Percentiles rank a stretch among this genome's conserved stretches.
Conservation (phyloP, 2,797 vertebrate species). For the Glossophaga mutica region DNA sequence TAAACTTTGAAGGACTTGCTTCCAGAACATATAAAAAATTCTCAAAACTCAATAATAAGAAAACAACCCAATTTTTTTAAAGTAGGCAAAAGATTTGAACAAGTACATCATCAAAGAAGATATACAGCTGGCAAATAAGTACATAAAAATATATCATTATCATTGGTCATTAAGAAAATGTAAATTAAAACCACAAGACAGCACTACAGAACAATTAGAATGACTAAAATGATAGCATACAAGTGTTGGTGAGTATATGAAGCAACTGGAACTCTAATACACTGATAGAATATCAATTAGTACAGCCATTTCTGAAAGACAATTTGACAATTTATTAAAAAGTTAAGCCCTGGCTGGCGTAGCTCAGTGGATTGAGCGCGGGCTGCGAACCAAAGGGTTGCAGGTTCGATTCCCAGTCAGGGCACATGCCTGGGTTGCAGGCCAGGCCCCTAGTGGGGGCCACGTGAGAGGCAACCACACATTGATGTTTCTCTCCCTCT, state of each 20-base stretch:
- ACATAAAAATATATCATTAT: background rate
- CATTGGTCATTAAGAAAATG: background rate
- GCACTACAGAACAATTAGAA: background rate
- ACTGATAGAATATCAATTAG: background rate
- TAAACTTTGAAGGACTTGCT: background rate
- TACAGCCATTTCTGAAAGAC: background rate
- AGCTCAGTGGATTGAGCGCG: no score
- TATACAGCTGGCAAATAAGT: background rate
- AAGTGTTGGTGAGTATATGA: background rate
- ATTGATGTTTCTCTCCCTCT: no score
- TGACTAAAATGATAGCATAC: background rate
- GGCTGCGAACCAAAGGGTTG: no score
- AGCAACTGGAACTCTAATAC: background rate
- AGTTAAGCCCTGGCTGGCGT: no score
- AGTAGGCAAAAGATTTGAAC: no score
- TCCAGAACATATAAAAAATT: background rate
- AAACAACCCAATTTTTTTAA: background rate
- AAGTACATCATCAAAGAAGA: background rate
- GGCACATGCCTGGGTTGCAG: no score
- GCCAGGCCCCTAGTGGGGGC: no score
- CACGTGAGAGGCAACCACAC: no score
- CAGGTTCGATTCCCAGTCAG: no score
- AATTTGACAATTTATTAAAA: conserved; percentile 2
- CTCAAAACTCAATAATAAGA: background rate
- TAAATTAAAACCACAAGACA: background rate